phyloP scores from a whole-genome alignment of 2,888 invertebrate species.

The Calliphora vomitoria region DNA sequence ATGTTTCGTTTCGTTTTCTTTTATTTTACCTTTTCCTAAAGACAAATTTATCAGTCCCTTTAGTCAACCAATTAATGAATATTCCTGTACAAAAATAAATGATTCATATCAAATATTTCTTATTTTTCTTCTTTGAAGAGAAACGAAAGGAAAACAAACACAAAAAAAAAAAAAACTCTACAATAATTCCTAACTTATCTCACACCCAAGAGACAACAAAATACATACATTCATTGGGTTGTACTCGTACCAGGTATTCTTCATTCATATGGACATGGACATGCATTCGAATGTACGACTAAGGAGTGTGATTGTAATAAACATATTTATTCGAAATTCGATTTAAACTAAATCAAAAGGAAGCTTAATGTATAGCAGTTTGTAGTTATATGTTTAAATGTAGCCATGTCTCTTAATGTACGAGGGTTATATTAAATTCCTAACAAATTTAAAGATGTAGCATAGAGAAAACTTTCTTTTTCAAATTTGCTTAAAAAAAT shows the following conservation, averaged over 20 bases:
- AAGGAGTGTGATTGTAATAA: conserved; percentile 55
- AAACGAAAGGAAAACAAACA: no score
- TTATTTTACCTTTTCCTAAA: conserved; percentile 3
- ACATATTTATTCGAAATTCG: conserved; percentile 51
- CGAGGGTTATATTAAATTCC: background rate
- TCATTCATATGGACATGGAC: conserved; percentile 30
- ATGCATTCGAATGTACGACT: conserved; percentile 15
- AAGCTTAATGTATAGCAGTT: background rate
- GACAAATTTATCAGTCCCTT: conserved; percentile 59
- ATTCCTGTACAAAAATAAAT: conserved; percentile 52
- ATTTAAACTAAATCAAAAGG: conserved; percentile 62
- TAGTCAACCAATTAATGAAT: conserved; percentile 70
- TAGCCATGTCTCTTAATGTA: background rate
- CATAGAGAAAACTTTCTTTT: no score
- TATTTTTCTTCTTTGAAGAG: conserved; percentile 44
- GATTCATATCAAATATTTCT: conserved; percentile 70
- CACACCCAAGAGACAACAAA: conserved; percentile 64
- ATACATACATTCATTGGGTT: conserved; percentile 12
- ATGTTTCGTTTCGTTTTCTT: conserved; percentile 7
- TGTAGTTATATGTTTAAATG: background rate
- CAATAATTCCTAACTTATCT: conserved; percentile 70
- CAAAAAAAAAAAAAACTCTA: conserved; percentile 35
- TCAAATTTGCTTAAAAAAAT: no score
- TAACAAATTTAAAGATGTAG: background rate
- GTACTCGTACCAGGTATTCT: background rate